A percentile compares a stretch with the other conserved stretches of the same genome.
Evolutionary conservation across 2,888 invertebrate genomes (phyloP).

Genomic region (Rhamnusium bicolor): DNA sequence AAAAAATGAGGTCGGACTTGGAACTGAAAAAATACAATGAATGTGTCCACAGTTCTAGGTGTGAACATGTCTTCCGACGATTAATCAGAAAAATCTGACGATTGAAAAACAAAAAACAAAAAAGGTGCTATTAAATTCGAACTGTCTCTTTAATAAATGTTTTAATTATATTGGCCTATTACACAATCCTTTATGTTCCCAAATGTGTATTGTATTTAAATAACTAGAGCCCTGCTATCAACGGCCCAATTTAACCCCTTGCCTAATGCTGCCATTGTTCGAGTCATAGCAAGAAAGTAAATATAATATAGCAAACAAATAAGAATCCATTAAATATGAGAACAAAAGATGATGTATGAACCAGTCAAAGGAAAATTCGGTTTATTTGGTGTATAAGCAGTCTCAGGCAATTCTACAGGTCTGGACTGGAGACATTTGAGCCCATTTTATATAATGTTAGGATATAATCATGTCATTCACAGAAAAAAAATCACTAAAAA

Average conservation of each 20-base stretch:
- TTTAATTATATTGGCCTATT: not conserved
- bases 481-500: no score
- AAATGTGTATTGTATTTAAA: not conserved
- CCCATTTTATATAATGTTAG: no score
- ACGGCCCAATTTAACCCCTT: not conserved
- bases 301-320: not conserved
- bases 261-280: not conserved
- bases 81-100: not conserved
- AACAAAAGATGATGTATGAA: not conserved
- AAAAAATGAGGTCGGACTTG: no score
- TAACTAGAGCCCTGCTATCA: not conserved
- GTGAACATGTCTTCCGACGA: no score
- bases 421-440: no score
- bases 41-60: no score
- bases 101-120: no score
- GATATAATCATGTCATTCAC: no score
- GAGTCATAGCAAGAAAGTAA: not conserved
- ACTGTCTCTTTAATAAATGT: not conserved
- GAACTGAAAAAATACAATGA: no score
- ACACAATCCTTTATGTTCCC: not conserved
- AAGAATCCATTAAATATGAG: not conserved
- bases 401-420: not conserved
- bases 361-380: not conserved
- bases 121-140: not conserved
- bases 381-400: not conserved